Evolutionary conservation across 2,888 invertebrate genomes (phyloP).

Genomic region (Cheilosia vulpina): DNA sequence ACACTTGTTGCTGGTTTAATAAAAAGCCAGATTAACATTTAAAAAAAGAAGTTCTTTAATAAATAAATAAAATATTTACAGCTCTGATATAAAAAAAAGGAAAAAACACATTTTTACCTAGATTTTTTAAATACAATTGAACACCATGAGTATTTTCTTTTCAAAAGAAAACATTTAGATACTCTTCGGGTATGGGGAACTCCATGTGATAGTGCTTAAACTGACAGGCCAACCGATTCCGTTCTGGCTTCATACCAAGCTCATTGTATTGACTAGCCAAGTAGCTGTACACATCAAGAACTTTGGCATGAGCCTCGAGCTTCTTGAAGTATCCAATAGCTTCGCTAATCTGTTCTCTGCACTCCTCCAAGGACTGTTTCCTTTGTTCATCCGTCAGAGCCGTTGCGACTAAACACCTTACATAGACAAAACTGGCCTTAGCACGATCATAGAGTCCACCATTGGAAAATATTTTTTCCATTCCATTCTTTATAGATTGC

Average conservation of each 20-base stretch:
- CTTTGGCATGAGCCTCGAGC: conserved; percentile 90
- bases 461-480: conserved; percentile 90
- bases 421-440: conserved; percentile 89
- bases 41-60: conserved; percentile 25
- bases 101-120: conserved; percentile 7
- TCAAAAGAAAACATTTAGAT: conserved; percentile 80
- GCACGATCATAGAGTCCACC: conserved; percentile 93
- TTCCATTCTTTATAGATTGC: conserved; percentile 87
- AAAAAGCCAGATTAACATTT: not conserved
- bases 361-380: conserved; percentile 77
- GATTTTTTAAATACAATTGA: not conserved
- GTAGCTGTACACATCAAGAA: conserved; percentile 86
- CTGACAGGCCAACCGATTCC: conserved; percentile 93
- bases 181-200: conserved; percentile 85
- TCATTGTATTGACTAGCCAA: conserved; percentile 90
- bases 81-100: not conserved
- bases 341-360: conserved; percentile 85
- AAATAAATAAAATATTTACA: conserved; percentile 59
- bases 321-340: conserved; percentile 89
- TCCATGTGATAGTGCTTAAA: conserved; percentile 91
- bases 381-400: conserved; percentile 82
- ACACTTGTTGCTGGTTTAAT: not conserved
- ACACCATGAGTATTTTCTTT: not conserved
- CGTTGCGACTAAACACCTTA: conserved; percentile 90
- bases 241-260: conserved; percentile 87